Percentiles rank a stretch among this genome's conserved stretches.
Conservation (phyloP, 1,140 invertebrate species). For the Cotesia typhae region DNA sequence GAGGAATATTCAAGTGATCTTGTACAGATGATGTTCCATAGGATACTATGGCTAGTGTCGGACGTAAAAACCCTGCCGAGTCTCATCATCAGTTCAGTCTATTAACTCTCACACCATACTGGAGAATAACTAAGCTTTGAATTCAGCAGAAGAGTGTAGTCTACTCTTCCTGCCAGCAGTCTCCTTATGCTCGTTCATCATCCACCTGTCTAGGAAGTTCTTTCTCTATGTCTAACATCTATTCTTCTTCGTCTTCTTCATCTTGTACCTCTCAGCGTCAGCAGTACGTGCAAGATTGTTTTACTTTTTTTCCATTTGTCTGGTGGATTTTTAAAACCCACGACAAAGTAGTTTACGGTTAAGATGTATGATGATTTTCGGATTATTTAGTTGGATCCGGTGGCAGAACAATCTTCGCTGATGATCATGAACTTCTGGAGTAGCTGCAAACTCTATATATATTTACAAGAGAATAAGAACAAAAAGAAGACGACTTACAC, state of each 20-base stretch:
- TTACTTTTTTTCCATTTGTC: not conserved
- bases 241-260: not conserved
- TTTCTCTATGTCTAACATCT: not conserved
- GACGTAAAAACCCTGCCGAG: constrained; percentile 32
- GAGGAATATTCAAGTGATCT: not conserved
- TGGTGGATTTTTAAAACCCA: not conserved
- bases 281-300: not conserved
- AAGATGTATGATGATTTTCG: constrained; percentile 28
- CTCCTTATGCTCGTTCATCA: constrained; percentile 32
- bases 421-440: constrained; percentile 54
- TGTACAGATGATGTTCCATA: constrained; percentile 39
- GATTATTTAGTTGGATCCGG: constrained; percentile 23
- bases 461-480: not conserved
- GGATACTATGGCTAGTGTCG: constrained; percentile 23
- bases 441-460: constrained; percentile 41
- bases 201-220: constrained; percentile 39
- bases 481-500: no score
- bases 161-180: constrained; percentile 14
- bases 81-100: constrained; percentile 33
- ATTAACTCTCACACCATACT: constrained; percentile 28
- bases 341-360: constrained; percentile 26
- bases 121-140: no score
- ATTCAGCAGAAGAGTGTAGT: no score
- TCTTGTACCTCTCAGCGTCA: not conserved
- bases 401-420: constrained; percentile 49